phyloP scores from a whole-genome alignment of 2,797 vertebrate genomes.

The Lates japonicus region DNA sequence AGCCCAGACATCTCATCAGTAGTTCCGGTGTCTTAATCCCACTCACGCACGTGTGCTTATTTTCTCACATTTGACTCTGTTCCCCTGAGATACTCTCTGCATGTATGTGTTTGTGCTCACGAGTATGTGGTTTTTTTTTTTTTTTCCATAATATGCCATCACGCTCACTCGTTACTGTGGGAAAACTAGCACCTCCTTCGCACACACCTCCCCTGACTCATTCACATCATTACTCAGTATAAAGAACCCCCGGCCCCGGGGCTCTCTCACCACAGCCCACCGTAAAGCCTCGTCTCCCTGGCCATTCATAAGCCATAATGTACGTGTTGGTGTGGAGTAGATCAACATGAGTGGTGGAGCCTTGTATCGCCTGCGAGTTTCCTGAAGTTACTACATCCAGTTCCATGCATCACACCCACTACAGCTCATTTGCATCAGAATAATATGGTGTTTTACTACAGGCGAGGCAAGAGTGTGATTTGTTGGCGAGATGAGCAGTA shows the following conservation, averaged over 20 bases:
- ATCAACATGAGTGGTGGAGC: slow-evolving; percentile 49
- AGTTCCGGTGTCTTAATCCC: slow-evolving; percentile 25
- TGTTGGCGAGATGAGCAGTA: slow-evolving; percentile 55
- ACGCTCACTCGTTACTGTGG: slow-evolving; percentile 10
- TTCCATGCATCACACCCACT: slow-evolving; percentile 58
- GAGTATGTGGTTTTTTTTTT: neutral
- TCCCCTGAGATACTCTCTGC: slow-evolving; percentile 8
- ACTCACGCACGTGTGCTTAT: slow-evolving; percentile 11
- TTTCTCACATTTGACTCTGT: slow-evolving; percentile 15
- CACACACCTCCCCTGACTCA: slow-evolving; percentile 6
- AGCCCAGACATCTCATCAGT: slow-evolving; percentile 45
- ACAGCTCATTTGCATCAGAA: slow-evolving; percentile 69
- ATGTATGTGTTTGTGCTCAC: slow-evolving; percentile 12
- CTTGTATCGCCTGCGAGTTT: slow-evolving; percentile 43
- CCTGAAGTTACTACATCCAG: slow-evolving; percentile 39
- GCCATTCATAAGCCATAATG: slow-evolving; percentile 65
- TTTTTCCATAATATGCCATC: neutral
- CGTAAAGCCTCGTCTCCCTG: slow-evolving; percentile 39
- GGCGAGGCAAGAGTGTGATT: slow-evolving; percentile 60
- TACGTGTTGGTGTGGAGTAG: slow-evolving; percentile 42
- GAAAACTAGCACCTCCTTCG: slow-evolving; percentile 33
- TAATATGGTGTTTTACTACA: slow-evolving; percentile 48
- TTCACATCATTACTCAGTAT: slow-evolving; percentile 54
- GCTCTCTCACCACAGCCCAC: slow-evolving; percentile 40
- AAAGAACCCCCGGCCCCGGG: slow-evolving; percentile 44